Conservation (phyloP, 2,797 vertebrate species). For the Rhinoraja longicauda region DNA sequence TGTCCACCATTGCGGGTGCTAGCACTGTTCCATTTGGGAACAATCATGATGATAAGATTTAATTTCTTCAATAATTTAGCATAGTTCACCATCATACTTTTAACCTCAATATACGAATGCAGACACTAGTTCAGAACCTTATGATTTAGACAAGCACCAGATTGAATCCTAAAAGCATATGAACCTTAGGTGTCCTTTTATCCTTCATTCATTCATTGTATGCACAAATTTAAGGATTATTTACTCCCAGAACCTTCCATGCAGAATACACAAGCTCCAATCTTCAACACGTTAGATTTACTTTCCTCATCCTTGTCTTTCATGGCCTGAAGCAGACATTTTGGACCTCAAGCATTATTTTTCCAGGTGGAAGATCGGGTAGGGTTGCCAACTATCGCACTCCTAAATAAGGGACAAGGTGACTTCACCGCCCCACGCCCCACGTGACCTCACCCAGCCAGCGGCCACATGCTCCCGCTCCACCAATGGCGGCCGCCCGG, state of each 20-base stretch:
- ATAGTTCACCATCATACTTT: not conserved
- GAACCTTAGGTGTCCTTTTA: not conserved
- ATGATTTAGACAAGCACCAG: not conserved
- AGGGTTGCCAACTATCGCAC: too few species aligned
- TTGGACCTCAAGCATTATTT: too few species aligned
- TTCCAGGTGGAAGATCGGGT: too few species aligned
- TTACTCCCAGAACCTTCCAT: not conserved
- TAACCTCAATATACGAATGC: not conserved
- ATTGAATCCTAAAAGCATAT: not conserved
- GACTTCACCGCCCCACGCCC: too few species aligned
- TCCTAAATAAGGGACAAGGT: too few species aligned
- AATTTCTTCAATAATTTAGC: not conserved
- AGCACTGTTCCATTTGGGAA: not conserved
- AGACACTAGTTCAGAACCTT: not conserved
- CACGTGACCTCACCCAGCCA: too few species aligned
- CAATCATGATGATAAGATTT: not conserved
- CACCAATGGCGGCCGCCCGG: too few species aligned
- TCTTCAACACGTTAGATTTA: not conserved
- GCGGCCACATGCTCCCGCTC: too few species aligned
- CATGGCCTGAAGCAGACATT: not conserved
- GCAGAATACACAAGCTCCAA: not conserved
- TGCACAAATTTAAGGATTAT: not conserved
- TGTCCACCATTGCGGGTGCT: not conserved
- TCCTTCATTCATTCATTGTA: not conserved
- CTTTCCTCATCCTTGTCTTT: not conserved